Evolutionary conservation across 2,888 invertebrate species (phyloP).

Genomic region (Melanargia galathea): DNA sequence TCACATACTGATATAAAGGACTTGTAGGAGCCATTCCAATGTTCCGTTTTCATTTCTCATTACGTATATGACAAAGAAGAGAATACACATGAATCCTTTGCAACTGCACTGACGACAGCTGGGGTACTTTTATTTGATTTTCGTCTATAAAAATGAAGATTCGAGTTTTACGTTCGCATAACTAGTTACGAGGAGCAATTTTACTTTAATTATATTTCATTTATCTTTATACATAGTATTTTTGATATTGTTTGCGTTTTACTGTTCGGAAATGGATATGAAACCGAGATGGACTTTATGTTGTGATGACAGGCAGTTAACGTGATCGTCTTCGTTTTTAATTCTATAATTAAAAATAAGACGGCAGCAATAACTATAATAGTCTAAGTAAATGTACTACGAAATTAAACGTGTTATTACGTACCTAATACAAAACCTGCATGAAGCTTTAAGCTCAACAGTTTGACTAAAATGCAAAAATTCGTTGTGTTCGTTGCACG

Average conservation of each 20-base stretch:
- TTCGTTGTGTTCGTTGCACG: too few relatives aligned
- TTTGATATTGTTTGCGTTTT: constrained; percentile 31
- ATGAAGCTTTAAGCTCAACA: too few relatives aligned
- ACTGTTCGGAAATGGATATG: constrained; percentile 2
- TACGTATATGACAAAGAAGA: constrained; percentile 55
- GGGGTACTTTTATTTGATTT: constrained; percentile 73
- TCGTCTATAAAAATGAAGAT: constrained; percentile 60
- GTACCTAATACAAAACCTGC: too few relatives aligned
- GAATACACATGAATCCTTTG: constrained; percentile 55
- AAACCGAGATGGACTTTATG: constrained; percentile 1
- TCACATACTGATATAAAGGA: constrained; percentile 19
- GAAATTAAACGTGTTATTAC: too few relatives aligned
- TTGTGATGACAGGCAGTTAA: not conserved
- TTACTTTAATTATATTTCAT: constrained; percentile 21
- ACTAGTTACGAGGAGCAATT: constrained; percentile 23
- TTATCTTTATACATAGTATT: constrained; percentile 1
- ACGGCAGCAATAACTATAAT: too few relatives aligned
- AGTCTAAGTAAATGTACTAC: too few relatives aligned
- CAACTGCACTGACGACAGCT: constrained; percentile 69
- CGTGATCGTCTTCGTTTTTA: too few relatives aligned
- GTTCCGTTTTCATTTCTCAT: constrained; percentile 23
- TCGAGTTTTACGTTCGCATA: constrained; percentile 50
- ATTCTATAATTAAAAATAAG: too few relatives aligned
- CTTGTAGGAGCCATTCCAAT: constrained; percentile 16
- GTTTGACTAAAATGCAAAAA: too few relatives aligned